Conservation (phyloP, 2,797 vertebrate genomes). For the Chromobotia macracanthus region DNA sequence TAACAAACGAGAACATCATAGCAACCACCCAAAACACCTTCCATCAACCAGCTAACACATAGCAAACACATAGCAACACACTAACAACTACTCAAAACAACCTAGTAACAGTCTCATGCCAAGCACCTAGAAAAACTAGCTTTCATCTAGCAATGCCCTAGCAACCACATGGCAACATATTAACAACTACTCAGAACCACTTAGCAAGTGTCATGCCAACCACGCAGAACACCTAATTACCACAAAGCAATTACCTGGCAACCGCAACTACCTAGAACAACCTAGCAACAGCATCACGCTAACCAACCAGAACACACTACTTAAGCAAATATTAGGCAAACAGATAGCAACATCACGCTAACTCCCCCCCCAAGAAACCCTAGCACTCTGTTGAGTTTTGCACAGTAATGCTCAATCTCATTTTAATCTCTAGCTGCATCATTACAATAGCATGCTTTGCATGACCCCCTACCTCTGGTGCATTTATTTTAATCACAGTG, state of each 20-base stretch:
- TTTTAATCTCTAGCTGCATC: not conserved
- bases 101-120: not conserved
- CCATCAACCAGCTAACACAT: not conserved
- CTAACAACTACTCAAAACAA: not conserved
- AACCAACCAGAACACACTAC: not conserved
- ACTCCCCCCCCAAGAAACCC: not conserved
- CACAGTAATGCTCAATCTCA: too few relatives aligned
- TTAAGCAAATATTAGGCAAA: too few relatives aligned
- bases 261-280: not conserved
- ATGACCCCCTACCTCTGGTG: slow-evolving; percentile 3
- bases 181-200: not conserved
- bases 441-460: not conserved
- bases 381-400: not conserved
- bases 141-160: not conserved
- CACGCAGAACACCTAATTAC: not conserved
- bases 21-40: not conserved
- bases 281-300: not conserved
- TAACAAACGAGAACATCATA: not conserved
- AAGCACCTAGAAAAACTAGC: not conserved
- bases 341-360: too few relatives aligned
- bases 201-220: not conserved
- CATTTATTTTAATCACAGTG: slow-evolving; percentile 44
- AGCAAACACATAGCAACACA: not conserved
- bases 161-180: not conserved
- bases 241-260: not conserved